These are phyloP conservation scores for Autographa pulchrina DNA, from an alignment of 2,888 invertebrate species.

Conservation along the genomic window DNA sequence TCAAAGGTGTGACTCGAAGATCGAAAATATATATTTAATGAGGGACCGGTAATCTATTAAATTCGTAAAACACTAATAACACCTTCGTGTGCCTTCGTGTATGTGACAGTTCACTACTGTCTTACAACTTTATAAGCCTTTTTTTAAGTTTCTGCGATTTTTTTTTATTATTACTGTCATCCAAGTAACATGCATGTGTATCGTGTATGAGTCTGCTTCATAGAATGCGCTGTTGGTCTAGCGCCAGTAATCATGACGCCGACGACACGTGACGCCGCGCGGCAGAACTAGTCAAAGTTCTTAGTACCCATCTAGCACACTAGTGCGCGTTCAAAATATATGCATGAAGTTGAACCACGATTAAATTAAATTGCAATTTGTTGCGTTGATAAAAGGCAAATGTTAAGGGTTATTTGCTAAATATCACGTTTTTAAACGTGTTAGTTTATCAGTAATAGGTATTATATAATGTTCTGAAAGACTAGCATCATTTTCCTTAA, in stretches of 20 bases:
- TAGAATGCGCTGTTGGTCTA: slow-evolving; percentile 31
- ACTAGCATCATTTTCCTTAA: neutral
- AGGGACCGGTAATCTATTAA: no score
- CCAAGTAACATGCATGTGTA: neutral
- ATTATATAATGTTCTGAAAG: neutral
- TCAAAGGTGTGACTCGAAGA: no score
- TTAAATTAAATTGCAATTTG: no score
- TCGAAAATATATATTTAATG: no score
- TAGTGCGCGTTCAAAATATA: slow-evolving; percentile 33
- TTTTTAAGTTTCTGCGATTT: no score
- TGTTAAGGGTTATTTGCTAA: no score
- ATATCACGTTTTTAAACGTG: neutral
- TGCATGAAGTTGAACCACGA: slow-evolving; percentile 1
- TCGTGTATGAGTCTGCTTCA: slow-evolving; percentile 18
- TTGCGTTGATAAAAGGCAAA: no score
- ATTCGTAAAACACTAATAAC: no score
- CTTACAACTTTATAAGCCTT: no score
- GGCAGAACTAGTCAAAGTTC: slow-evolving; percentile 37
- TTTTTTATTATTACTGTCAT: no score
- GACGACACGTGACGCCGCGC: slow-evolving; percentile 38
- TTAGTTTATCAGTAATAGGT: neutral
- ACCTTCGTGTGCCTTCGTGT: no score
- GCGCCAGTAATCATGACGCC: slow-evolving; percentile 20
- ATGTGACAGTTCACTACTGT: no score
- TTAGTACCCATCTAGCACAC: slow-evolving; percentile 25